A percentile compares a stretch with the other conserved stretches of the same genome.
Conservation (phyloP, 2,888 invertebrate species). For the Drosophila borborema region DNA sequence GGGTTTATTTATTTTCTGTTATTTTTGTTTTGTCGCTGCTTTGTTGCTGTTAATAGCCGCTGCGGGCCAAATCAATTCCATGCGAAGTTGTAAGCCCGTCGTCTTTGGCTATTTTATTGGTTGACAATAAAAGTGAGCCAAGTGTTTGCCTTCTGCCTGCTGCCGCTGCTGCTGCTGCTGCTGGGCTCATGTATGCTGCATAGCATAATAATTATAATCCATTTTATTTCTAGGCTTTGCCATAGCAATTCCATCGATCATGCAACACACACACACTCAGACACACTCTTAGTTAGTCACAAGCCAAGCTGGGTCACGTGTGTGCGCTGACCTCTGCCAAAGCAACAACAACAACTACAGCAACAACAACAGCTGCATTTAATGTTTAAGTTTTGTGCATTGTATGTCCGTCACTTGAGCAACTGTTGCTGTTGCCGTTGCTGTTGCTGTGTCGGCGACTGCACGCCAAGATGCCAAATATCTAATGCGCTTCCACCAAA, state of each 20-base stretch:
- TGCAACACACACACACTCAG: conserved; percentile 32
- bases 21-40: conserved; percentile 45
- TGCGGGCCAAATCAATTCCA: conserved; percentile 79
- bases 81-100: conserved; percentile 60
- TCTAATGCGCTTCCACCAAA: conserved; percentile 78
- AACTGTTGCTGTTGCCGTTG: conserved; percentile 30
- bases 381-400: conserved; percentile 55
- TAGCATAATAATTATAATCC: conserved; percentile 77
- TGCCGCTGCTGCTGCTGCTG: background rate
- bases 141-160: conserved; percentile 24
- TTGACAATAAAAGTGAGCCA: conserved; percentile 79
- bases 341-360: conserved; percentile 31
- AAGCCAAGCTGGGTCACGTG: conserved; percentile 71
- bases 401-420: conserved; percentile 71
- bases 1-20: conserved; percentile 27
- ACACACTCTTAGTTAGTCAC: background rate
- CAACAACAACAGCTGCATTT: conserved; percentile 19
- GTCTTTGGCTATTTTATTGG: conserved; percentile 73
- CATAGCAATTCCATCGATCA: conserved; percentile 74
- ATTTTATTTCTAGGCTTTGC: conserved; percentile 70
- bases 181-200: conserved; percentile 29
- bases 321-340: conserved; percentile 79
- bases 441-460: conserved; percentile 36
- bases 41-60: conserved; percentile 72
- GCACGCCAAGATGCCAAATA: conserved; percentile 77